phyloP scores from a whole-genome alignment of 35 echinoderm and acorn worm genomes.

The Ptychodera flava region DNA sequence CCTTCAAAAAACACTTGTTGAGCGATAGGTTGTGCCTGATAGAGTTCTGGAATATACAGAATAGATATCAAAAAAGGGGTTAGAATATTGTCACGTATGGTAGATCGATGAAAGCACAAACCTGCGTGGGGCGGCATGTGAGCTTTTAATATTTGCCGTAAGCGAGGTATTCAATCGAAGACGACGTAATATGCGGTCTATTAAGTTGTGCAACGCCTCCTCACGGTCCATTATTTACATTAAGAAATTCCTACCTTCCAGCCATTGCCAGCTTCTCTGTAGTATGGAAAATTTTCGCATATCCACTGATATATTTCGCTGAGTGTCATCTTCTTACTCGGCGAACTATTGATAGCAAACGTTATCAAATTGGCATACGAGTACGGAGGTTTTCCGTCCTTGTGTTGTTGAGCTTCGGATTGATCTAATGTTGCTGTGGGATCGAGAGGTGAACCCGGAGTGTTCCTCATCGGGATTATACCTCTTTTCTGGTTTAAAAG shows the following conservation, averaged over 20 bases:
- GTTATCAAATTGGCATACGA: slow-evolving; percentile 98
- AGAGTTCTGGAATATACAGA: slow-evolving; percentile 79
- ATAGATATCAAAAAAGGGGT: slow-evolving; percentile 3
- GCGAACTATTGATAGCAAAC: slow-evolving; percentile 97
- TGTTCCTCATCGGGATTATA: slow-evolving; percentile 84
- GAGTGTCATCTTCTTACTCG: slow-evolving; percentile 96
- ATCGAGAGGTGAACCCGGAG: slow-evolving; percentile 91
- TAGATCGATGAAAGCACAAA: no score
- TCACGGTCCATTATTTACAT: background rate
- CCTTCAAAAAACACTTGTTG: slow-evolving; percentile 99
- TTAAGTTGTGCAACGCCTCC: background rate
- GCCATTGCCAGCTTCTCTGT: slow-evolving; percentile 97
- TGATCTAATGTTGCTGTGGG: slow-evolving; percentile 84
- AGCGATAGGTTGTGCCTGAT: slow-evolving; percentile 99
- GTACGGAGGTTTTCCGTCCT: slow-evolving; percentile 96
- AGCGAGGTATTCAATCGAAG: no score
- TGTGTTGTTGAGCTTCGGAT: slow-evolving; percentile 53
- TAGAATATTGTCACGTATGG: background rate
- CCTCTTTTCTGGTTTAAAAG: slow-evolving; percentile 78
- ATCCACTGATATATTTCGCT: slow-evolving; percentile 99
- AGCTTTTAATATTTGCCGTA: no score
- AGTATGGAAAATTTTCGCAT: slow-evolving; percentile 98
- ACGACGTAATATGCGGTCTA: no score
- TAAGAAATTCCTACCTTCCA: slow-evolving; percentile 80
- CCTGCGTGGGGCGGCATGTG: no score